phyloP scores from a whole-genome alignment of 1,140 invertebrate genomes.

The Harpegnathos saltator region DNA sequence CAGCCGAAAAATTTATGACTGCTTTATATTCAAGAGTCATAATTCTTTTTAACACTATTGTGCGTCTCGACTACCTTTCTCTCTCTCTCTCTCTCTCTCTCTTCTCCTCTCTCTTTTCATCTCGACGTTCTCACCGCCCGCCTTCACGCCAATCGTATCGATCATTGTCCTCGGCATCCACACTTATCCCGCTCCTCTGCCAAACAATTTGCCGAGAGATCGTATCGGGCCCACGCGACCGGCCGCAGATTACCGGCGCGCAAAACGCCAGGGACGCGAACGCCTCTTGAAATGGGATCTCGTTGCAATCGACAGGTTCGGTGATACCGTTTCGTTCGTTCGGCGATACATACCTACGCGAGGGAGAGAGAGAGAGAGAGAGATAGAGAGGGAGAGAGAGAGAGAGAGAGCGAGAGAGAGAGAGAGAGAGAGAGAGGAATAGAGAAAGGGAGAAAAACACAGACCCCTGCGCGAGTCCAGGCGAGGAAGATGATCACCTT shows the following conservation, averaged over 20 bases:
- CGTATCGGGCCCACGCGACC: slow-evolving; percentile 22
- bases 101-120: too few species aligned
- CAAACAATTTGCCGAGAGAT: slow-evolving; percentile 40
- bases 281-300: slow-evolving; percentile 37
- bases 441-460: background rate
- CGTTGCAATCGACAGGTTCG: slow-evolving; percentile 22
- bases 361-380: background rate
- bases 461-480: slow-evolving; percentile 11
- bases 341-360: slow-evolving; percentile 5
- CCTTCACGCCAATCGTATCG: slow-evolving; percentile 27
- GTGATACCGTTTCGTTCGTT: slow-evolving; percentile 49
- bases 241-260: slow-evolving; percentile 23
- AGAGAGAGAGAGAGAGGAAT: background rate
- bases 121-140: background rate
- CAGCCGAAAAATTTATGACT: slow-evolving; percentile 8
- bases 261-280: slow-evolving; percentile 16
- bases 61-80: background rate
- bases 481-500: slow-evolving; percentile 38
- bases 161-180: background rate
- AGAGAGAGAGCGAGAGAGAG: background rate
- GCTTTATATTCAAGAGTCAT: background rate
- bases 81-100: too few species aligned
- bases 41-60: background rate
- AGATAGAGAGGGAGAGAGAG: background rate
- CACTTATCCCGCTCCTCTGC: slow-evolving; percentile 32